A percentile compares a stretch with the other conserved stretches of the same genome.
Conservation (phyloP, 2,888 invertebrate species). For the Meloe dianella region DNA sequence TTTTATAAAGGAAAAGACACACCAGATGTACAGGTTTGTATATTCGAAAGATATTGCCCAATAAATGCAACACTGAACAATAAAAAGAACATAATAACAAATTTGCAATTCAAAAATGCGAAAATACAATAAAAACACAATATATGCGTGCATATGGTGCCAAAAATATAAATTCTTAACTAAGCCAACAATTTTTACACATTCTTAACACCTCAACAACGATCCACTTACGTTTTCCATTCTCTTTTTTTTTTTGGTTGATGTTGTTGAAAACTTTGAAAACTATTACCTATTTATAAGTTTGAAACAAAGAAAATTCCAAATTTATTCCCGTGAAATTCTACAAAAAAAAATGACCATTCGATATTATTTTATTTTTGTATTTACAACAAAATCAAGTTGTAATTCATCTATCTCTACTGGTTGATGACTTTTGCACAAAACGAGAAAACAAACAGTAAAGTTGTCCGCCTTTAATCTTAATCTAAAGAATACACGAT, state of each 20-base stretch:
- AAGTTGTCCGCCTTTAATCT: conserved; percentile 7
- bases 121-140: not conserved
- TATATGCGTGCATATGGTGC: conserved; percentile 15
- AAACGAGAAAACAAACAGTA: not conserved
- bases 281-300: not conserved
- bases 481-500: conserved; percentile 11
- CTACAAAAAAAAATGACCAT: not conserved
- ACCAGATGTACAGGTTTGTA: conserved; percentile 3
- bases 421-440: conserved; percentile 5
- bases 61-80: conserved; percentile 17
- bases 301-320: not conserved
- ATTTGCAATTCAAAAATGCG: conserved; percentile 8
- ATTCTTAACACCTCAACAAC: conserved; percentile 19
- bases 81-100: not conserved
- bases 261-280: not conserved
- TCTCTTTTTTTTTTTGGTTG: not conserved
- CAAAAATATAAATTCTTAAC: conserved; percentile 20
- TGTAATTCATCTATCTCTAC: conserved; percentile 2
- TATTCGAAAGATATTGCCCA: conserved; percentile 9
- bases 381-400: conserved; percentile 2
- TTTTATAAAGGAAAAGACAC: not conserved
- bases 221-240: not conserved
- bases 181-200: conserved; percentile 26
- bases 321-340: not conserved
- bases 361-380: not conserved